These are phyloP conservation scores for Sebastes goodei DNA, from an alignment of 2,797 vertebrate species.

Conservation along the genomic window DNA sequence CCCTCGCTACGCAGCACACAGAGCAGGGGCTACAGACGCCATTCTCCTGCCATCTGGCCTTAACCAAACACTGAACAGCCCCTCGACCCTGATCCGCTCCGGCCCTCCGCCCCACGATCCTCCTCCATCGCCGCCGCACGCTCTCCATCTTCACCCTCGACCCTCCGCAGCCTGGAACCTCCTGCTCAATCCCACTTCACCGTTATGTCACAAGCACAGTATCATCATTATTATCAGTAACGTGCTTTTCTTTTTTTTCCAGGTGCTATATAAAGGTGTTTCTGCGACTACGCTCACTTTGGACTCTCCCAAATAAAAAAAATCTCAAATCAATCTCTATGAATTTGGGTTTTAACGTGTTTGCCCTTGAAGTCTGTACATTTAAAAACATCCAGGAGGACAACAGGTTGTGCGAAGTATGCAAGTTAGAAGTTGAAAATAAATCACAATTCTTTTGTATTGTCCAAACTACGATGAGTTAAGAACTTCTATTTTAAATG, in stretches of 20 bases:
- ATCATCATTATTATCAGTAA: background rate
- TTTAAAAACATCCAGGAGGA: too few relatives aligned
- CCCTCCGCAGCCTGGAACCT: background rate
- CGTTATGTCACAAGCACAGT: background rate
- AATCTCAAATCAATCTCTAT: too few relatives aligned
- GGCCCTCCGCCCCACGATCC: background rate
- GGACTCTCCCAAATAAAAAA: too few relatives aligned
- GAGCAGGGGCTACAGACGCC: conserved; percentile 39
- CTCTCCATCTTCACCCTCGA: background rate
- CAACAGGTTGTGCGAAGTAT: too few relatives aligned
- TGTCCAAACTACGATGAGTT: too few relatives aligned
- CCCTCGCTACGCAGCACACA: conserved; percentile 27
- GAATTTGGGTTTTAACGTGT: too few relatives aligned
- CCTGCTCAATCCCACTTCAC: background rate
- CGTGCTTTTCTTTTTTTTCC: background rate
- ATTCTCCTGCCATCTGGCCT: conserved; percentile 72
- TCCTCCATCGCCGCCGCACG: background rate
- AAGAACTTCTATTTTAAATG: too few relatives aligned
- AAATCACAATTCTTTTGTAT: too few relatives aligned
- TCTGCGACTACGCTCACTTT: too few relatives aligned
- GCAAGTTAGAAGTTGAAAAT: too few relatives aligned
- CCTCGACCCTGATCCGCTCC: background rate
- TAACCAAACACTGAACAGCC: conserved; percentile 65
- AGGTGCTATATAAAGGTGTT: background rate
- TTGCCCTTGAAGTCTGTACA: too few relatives aligned